Conservation (phyloP, 2,888 invertebrate species). For the Nomada goodeniana region DNA sequence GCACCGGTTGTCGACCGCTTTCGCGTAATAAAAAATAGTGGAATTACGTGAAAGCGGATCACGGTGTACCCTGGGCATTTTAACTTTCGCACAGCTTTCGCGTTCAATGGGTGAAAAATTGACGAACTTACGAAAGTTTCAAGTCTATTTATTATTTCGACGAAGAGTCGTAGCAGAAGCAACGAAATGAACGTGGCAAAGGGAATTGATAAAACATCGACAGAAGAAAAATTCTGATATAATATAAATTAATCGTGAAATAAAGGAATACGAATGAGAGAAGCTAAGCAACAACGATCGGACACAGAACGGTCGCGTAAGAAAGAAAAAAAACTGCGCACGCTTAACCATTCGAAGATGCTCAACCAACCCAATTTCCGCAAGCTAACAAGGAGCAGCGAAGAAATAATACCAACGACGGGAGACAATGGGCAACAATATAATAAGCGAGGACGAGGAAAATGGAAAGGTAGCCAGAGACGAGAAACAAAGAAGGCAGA, state of each 20-base stretch:
- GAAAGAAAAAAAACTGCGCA: too few species aligned
- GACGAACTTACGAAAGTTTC: background rate
- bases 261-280: too few species aligned
- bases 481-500: slow-evolving; percentile 4
- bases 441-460: background rate
- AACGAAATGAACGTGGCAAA: background rate
- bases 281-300: too few species aligned
- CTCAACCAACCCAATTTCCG: too few species aligned
- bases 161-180: too few species aligned
- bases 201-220: too few species aligned
- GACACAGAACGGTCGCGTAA: too few species aligned
- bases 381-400: background rate
- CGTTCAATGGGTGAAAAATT: background rate
- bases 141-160: background rate
- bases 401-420: background rate
- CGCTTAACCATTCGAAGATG: too few species aligned
- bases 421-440: background rate
- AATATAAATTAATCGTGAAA: too few species aligned
- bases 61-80: background rate
- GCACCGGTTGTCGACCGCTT: background rate
- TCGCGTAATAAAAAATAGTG: background rate
- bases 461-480: background rate
- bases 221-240: too few species aligned
- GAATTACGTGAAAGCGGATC: background rate
- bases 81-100: background rate